A percentile compares a stretch with the other conserved stretches of the same genome.
phyloP scores from a whole-genome alignment of 2,113 vertebrate genomes.

The Phycodurus eques region DNA sequence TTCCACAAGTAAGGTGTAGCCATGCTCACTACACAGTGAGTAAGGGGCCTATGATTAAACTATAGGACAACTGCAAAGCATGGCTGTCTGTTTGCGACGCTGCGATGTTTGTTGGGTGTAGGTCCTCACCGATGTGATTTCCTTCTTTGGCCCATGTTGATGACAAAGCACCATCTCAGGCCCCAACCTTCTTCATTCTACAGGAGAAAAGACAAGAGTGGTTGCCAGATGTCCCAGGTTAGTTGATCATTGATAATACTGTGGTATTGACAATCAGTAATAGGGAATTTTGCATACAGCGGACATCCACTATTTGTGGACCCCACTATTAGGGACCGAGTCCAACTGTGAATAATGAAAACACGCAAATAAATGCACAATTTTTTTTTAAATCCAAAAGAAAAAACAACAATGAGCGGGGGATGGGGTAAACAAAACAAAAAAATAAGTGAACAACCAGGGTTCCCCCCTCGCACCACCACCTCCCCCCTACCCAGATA shows the following conservation, averaged over 20 bases:
- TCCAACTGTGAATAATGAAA: too few relatives aligned
- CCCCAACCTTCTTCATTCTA: slow-evolving; percentile 68
- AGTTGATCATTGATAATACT: background rate
- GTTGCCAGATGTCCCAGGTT: background rate
- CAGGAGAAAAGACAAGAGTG: slow-evolving; percentile 25
- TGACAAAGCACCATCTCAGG: slow-evolving; percentile 43
- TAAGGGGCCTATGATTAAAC: slow-evolving; percentile 40
- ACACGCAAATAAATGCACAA: too few relatives aligned
- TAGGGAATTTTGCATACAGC: background rate
- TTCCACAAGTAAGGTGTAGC: slow-evolving; percentile 90
- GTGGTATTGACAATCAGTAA: background rate
- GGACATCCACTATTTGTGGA: background rate
- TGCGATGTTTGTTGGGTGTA: background rate
- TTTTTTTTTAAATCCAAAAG: too few relatives aligned
- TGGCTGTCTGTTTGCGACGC: slow-evolving; percentile 53
- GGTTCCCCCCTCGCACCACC: too few relatives aligned
- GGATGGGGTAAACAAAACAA: too few relatives aligned
- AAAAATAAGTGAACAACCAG: too few relatives aligned
- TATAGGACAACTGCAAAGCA: slow-evolving; percentile 51
- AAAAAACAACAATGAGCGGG: too few relatives aligned
- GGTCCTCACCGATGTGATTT: slow-evolving; percentile 37
- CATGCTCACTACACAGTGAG: slow-evolving; percentile 70
- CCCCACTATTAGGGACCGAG: too few relatives aligned
- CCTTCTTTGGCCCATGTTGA: slow-evolving; percentile 49
- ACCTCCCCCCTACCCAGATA: too few relatives aligned